These are phyloP conservation scores for Embiotoca jacksoni DNA, from an alignment of 2,113 vertebrate genomes.

Conservation along the genomic window DNA sequence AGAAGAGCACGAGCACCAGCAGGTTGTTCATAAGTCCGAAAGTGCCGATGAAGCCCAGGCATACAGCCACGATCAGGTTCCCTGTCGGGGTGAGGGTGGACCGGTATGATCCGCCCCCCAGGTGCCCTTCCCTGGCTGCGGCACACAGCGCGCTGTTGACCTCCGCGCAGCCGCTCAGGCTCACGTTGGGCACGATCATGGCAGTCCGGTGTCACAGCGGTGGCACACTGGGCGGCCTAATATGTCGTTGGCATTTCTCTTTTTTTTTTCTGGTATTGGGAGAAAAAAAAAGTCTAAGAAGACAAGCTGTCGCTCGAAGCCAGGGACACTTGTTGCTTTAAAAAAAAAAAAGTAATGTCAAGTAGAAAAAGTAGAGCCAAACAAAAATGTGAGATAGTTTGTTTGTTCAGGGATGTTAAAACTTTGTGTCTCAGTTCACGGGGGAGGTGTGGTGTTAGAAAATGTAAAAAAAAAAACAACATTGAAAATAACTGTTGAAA, in stretches of 20 bases:
- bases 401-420: slow-evolving; percentile 46
- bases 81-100: slow-evolving; percentile 81
- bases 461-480: neutral
- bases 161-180: slow-evolving; percentile 77
- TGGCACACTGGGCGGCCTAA: slow-evolving; percentile 56
- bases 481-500: neutral
- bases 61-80: slow-evolving; percentile 83
- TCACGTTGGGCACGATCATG: slow-evolving; percentile 82
- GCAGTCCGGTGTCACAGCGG: slow-evolving; percentile 50
- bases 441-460: slow-evolving; percentile 6
- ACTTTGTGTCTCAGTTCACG: slow-evolving; percentile 56
- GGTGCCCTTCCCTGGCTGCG: slow-evolving; percentile 67
- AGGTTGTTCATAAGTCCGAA: slow-evolving; percentile 86
- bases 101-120: slow-evolving; percentile 57
- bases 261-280: neutral
- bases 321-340: slow-evolving; percentile 45
- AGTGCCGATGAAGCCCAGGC: slow-evolving; percentile 82
- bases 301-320: neutral
- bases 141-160: slow-evolving; percentile 75
- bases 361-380: slow-evolving; percentile 7
- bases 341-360: slow-evolving; percentile 12
- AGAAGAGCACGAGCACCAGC: slow-evolving; percentile 87
- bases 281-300: neutral
- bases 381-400: slow-evolving; percentile 18
- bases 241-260: slow-evolving; percentile 35